phyloP scores from a whole-genome alignment of 2,113 vertebrate genomes.

The Hypocryptadius cinnamomeus region DNA sequence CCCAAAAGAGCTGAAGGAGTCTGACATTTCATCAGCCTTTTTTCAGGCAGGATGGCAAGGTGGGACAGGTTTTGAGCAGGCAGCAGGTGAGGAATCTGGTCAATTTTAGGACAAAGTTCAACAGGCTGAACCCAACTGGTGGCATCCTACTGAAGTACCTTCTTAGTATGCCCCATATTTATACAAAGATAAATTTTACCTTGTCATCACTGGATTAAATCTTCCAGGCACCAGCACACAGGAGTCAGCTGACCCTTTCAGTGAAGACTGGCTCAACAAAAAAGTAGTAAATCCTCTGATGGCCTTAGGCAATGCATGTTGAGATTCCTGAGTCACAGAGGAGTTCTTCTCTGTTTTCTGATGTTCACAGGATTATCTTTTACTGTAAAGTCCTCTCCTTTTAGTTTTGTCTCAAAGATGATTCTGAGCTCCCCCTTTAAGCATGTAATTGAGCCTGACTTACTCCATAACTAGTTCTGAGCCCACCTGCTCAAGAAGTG shows the following conservation, averaged over 20 bases:
- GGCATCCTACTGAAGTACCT: not conserved
- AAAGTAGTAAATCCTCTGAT: not conserved
- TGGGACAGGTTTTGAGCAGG: not conserved
- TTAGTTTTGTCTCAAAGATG: not conserved
- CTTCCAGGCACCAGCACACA: not conserved
- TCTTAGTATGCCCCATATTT: not conserved
- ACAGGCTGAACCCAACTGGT: not conserved
- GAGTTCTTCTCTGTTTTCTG: not conserved
- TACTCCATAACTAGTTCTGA: not conserved
- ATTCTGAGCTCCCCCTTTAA: not conserved
- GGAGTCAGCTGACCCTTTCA: not conserved
- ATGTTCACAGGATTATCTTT: not conserved
- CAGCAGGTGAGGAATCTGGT: not conserved
- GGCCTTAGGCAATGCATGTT: not conserved
- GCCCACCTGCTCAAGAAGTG: not conserved
- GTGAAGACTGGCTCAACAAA: not conserved
- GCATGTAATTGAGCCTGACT: not conserved
- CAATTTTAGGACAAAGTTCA: not conserved
- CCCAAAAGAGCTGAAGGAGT: not conserved
- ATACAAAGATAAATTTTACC: not conserved
- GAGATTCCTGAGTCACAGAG: not conserved
- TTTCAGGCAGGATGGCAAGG: fast-evolving
- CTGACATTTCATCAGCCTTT: not conserved
- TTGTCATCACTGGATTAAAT: not conserved
- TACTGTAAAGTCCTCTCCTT: not conserved